A percentile compares a stretch with the other conserved stretches of the same genome.
phyloP scores from a whole-genome alignment of 2,888 invertebrate genomes.

The Agriopis marginaria region DNA sequence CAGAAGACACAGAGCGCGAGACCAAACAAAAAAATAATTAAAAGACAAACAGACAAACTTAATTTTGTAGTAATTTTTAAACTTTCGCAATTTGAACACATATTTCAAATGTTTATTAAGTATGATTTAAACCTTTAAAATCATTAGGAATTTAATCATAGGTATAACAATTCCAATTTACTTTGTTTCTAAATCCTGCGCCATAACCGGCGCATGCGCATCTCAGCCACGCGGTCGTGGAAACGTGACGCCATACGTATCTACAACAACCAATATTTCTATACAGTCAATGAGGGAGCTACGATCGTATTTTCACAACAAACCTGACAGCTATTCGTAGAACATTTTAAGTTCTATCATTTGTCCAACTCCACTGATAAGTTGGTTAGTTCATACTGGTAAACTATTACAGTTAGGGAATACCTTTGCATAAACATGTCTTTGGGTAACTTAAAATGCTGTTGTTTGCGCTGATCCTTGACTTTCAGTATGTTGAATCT shows the following conservation, averaged over 20 bases:
- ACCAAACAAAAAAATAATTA: too few relatives aligned
- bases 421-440: constrained; percentile 36
- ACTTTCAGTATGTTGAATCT: constrained; percentile 22
- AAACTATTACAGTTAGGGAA: constrained; percentile 40
- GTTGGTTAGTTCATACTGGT: constrained; percentile 7
- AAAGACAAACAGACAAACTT: too few relatives aligned
- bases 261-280: background rate
- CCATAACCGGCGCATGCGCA: constrained; percentile 15
- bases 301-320: background rate
- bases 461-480: constrained; percentile 25
- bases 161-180: background rate
- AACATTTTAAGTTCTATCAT: background rate
- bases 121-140: too few relatives aligned
- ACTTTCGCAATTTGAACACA: too few relatives aligned
- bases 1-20: too few relatives aligned
- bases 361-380: background rate
- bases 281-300: background rate
- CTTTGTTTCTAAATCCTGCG: constrained; percentile 5
- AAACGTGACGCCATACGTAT: constrained; percentile 34
- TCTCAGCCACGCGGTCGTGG: constrained; percentile 30
- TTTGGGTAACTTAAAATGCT: constrained; percentile 31
- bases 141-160: too few relatives aligned
- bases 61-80: too few relatives aligned
- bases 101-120: too few relatives aligned
- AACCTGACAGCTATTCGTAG: background rate